Evolutionary conservation across 2,113 vertebrate genomes (phyloP), one percentile per base, ranked within the genome.

Genomic region (Australoheros scitulus): DNA sequence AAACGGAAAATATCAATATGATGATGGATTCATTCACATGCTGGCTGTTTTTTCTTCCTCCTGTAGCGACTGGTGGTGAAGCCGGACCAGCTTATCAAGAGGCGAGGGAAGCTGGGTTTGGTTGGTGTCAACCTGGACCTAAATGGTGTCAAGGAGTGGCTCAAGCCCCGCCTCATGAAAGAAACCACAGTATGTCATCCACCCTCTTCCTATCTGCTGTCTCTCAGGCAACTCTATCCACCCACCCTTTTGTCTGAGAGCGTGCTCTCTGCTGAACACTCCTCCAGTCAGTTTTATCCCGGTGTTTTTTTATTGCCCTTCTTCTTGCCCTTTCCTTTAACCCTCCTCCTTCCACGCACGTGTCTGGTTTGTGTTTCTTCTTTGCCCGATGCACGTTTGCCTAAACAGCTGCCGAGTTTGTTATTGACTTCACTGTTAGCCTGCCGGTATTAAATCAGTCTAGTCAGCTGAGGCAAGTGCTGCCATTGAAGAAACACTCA

Each of bases 1-100:
- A 50, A 70, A 70, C 43, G 20, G 5, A 70, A 70, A 70, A 7
- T 11, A 43, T 47, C 41, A 26, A 26, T 26, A 18, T 18, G 41
- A 47, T 47, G 43, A 32, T 32, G 65, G 1, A 0, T 70, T 36
- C 2, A 61, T 11, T 41, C 22, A 0, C n/a, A 36, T 36, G 2
- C 7, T 2, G 20, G 6, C 6, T 47, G 3, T 56, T 22, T 57
- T 4, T 2, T 80, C 79, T 58, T 29, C 52, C 18, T 43, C 64
- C 65, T 74, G 18, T 80, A 99, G 98, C 96, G 93, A 80, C 91
- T 99, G 74, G 98, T 99, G 82, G 98, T 99, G 94, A 99, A 99
- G 89, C 98, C 98, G 3, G 98, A 99, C 83, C 98, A 99, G 94
- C 96, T 99, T 80, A 99, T 99, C 88, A 99, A 99, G 95, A 95